A percentile compares a stretch with the other conserved stretches of the same genome.
Conservation (phyloP, 2,797 vertebrate species). For the Gymnopithys bicolor region DNA sequence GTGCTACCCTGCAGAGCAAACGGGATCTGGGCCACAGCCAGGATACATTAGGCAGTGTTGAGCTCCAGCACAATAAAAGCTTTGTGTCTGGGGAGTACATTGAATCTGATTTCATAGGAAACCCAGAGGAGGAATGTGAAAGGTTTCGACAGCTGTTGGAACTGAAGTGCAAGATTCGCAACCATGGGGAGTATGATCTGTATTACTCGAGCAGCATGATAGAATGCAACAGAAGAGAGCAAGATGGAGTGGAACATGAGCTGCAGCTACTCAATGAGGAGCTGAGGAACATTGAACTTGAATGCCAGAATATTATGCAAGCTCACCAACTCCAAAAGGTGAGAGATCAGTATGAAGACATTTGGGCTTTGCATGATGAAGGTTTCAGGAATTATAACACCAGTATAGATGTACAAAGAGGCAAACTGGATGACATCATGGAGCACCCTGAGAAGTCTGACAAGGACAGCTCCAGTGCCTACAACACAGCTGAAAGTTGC, state of each 20-base stretch:
- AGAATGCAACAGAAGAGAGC: conserved; percentile 87
- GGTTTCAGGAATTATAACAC: conserved; percentile 80
- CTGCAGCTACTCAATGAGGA: conserved; percentile 95
- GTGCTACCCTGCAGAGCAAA: conserved; percentile 80
- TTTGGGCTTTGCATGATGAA: conserved; percentile 79
- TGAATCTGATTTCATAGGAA: conserved; percentile 76
- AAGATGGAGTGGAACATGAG: conserved; percentile 88
- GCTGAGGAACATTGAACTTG: conserved; percentile 92
- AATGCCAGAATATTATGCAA: conserved; percentile 98
- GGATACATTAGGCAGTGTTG: conserved; percentile 73
- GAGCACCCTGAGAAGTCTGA: conserved; percentile 93
- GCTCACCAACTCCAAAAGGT: conserved; percentile 88
- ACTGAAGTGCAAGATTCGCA: conserved; percentile 95
- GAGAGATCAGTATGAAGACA: conserved; percentile 81
- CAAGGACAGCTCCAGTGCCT: conserved; percentile 97
- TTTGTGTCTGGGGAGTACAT: conserved; percentile 73
- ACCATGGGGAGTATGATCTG: conserved; percentile 90
- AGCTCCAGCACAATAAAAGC: conserved; percentile 75
- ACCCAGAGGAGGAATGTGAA: conserved; percentile 85
- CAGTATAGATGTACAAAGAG: conserved; percentile 74
- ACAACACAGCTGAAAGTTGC: conserved; percentile 96
- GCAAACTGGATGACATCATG: conserved; percentile 85
- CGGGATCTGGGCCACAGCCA: conserved; percentile 76
- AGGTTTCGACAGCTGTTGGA: conserved; percentile 92
- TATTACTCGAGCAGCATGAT: conserved; percentile 92